Conservation (phyloP, 2,113 vertebrate species). For the Poeciliopsis occidentalis region DNA sequence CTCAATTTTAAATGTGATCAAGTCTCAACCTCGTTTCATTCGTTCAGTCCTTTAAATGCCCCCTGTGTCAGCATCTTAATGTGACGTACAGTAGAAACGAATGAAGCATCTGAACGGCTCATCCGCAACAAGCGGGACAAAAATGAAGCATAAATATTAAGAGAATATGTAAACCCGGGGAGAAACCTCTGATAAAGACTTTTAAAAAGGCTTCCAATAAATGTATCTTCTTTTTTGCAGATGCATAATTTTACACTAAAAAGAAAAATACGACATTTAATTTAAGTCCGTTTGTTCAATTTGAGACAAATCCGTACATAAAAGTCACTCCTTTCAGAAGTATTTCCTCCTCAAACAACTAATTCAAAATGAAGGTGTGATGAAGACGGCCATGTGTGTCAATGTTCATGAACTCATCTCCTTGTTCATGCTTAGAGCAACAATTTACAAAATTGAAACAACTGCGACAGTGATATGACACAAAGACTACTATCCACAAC, state of each 20-base stretch:
- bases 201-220: too few species aligned
- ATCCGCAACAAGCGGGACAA: not conserved
- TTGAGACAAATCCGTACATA: not conserved
- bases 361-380: not conserved
- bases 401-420: too few species aligned
- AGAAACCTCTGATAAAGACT: too few species aligned
- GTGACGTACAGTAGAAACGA: constrained; percentile 1
- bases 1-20: constrained; percentile 25
- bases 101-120: not conserved
- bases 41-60: not conserved
- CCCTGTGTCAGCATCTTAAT: not conserved
- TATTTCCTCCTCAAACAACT: not conserved
- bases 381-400: too few species aligned
- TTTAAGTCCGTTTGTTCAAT: not conserved
- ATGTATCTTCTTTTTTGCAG: not conserved
- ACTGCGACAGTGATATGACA: too few species aligned
- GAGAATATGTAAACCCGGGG: too few species aligned
- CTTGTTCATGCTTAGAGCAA: too few species aligned
- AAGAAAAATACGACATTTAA: not conserved
- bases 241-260: not conserved
- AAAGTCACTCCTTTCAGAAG: not conserved
- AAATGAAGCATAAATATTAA: not conserved
- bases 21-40: constrained; percentile 33
- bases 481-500: too few species aligned
- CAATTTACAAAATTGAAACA: too few species aligned